Percentiles rank a stretch among this genome's conserved stretches.
These are phyloP conservation scores for Eciton burchellii DNA, from an alignment of 1,140 invertebrate species.

Conservation along the genomic window DNA sequence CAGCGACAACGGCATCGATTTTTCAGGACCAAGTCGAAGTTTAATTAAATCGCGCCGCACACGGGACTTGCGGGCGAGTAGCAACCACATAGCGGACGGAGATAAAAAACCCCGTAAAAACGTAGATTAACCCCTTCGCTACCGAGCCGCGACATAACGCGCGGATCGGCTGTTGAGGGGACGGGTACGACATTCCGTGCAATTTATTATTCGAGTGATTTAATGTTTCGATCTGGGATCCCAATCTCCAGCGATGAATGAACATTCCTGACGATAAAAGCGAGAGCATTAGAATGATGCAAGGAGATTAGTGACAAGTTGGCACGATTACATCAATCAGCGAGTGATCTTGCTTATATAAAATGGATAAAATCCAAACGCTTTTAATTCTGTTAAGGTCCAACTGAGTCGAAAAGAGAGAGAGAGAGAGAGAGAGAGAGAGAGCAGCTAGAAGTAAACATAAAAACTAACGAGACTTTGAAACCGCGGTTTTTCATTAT, in stretches of 20 bases:
- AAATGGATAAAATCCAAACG: neutral
- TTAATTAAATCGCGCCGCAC: slow-evolving; percentile 56
- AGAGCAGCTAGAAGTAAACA: no score
- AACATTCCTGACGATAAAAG: neutral
- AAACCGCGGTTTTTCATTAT: no score
- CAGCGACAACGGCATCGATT: slow-evolving; percentile 54
- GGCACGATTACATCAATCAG: neutral
- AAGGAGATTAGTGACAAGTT: neutral
- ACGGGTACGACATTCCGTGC: neutral
- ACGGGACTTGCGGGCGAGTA: slow-evolving; percentile 35
- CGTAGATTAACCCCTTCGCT: slow-evolving; percentile 33
- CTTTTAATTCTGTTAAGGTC: neutral
- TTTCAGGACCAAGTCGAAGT: slow-evolving; percentile 45
- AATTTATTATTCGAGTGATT: neutral
- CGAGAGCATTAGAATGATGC: neutral
- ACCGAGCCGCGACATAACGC: neutral
- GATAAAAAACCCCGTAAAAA: slow-evolving; percentile 34
- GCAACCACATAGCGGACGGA: slow-evolving; percentile 31
- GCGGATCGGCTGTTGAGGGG: neutral
- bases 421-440: no score
- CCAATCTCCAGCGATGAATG: neutral
- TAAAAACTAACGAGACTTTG: neutral
- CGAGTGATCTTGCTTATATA: neutral
- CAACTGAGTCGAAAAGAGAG: neutral
- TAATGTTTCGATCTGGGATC: neutral